phyloP scores from a whole-genome alignment of 2,888 invertebrate species.

The Allacma fusca region DNA sequence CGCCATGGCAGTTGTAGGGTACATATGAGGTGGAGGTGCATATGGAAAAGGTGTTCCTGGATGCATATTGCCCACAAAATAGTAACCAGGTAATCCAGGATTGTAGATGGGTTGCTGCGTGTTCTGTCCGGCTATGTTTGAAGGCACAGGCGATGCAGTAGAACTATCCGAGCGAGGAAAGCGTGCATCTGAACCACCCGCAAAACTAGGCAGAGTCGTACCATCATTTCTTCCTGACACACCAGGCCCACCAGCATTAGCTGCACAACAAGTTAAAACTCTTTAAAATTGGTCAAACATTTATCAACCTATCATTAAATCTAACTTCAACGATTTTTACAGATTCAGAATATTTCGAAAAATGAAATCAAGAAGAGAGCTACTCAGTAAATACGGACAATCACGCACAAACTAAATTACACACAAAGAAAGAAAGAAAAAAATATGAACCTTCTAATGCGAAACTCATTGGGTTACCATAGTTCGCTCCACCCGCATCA shows the following conservation, averaged over 20 bases:
- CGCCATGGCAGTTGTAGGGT: constrained; percentile 57
- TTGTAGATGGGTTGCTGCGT: constrained; percentile 60
- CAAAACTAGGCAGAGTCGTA: constrained; percentile 57
- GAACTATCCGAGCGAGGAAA: constrained; percentile 61
- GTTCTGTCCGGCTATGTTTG: constrained; percentile 60
- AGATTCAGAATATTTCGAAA: too few species aligned
- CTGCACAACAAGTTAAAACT: constrained; percentile 39
- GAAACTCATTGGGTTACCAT: constrained; percentile 48
- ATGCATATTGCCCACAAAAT: constrained; percentile 58
- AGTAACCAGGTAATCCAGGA: constrained; percentile 56
- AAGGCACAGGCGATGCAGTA: constrained; percentile 61
- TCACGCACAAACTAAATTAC: constrained; percentile 4
- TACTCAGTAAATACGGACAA: neutral
- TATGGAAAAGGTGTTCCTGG: constrained; percentile 48
- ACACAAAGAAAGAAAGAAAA: constrained; percentile 39
- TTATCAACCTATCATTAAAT: too few species aligned
- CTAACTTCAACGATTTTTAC: too few species aligned
- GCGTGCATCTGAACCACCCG: constrained; percentile 58
- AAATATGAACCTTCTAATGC: constrained; percentile 45
- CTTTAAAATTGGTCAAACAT: neutral
- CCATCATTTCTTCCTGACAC: constrained; percentile 58
- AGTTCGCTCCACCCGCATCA: constrained; percentile 52
- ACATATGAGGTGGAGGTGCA: constrained; percentile 57
- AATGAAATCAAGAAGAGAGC: constrained; percentile 7
- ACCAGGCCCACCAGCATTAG: constrained; percentile 52